phyloP scores from a whole-genome alignment of 2,113 vertebrate genomes.

The Herpetotheres cachinnans region DNA sequence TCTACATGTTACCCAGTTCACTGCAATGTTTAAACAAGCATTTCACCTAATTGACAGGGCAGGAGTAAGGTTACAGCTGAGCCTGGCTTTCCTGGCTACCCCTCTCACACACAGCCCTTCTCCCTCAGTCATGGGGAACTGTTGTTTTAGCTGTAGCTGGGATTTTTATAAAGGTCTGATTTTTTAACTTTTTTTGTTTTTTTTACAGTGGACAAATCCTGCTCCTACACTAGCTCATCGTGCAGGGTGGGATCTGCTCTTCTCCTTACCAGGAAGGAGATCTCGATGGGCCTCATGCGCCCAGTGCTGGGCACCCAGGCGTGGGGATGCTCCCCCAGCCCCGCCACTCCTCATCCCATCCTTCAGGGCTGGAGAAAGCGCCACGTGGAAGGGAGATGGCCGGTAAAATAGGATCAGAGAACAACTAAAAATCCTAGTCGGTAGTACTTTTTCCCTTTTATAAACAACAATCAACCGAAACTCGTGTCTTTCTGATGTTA shows the following conservation, averaged over 20 bases:
- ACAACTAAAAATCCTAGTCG: neutral
- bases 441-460: neutral
- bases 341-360: neutral
- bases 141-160: neutral
- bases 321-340: neutral
- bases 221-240: neutral
- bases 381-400: neutral
- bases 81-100: neutral
- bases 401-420: neutral
- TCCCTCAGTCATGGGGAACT: fast-evolving
- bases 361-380: neutral
- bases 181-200: neutral
- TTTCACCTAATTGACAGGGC: neutral
- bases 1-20: neutral
- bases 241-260: neutral
- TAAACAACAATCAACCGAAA: neutral
- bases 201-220: neutral
- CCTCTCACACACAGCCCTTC: neutral
- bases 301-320: fast-evolving
- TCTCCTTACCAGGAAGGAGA: neutral
- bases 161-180: neutral
- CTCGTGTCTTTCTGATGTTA: neutral
- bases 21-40: neutral
- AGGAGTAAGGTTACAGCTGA: neutral
- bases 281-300: neutral